phyloP scores from a whole-genome alignment of 2,113 vertebrate genomes.

The Morone chrysops region DNA sequence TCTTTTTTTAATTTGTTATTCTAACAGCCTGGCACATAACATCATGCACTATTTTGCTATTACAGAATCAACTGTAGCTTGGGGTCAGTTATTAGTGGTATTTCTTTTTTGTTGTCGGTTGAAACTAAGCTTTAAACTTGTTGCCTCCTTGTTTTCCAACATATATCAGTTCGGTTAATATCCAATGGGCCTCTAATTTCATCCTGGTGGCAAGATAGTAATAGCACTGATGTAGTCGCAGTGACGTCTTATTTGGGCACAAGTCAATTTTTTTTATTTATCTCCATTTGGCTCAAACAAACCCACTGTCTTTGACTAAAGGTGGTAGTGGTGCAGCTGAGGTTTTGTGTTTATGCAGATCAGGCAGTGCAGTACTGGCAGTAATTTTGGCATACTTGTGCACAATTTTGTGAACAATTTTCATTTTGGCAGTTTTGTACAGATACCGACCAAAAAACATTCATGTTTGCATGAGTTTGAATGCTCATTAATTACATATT shows the following conservation, averaged over 20 bases:
- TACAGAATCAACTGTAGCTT: constrained; percentile 53
- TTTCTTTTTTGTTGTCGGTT: constrained; percentile 48
- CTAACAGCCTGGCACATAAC: constrained; percentile 52
- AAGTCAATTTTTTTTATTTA: constrained; percentile 24
- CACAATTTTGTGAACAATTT: constrained; percentile 49
- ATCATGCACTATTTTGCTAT: constrained; percentile 52
- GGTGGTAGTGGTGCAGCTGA: constrained; percentile 20
- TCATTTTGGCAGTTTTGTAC: constrained; percentile 9
- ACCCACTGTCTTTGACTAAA: constrained; percentile 22
- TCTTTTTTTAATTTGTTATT: constrained; percentile 46
- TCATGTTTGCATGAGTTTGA: constrained; percentile 8
- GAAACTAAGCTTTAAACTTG: constrained; percentile 77
- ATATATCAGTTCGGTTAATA: constrained; percentile 18
- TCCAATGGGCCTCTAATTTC: constrained; percentile 61
- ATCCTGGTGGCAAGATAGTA: constrained; percentile 36
- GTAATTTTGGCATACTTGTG: constrained; percentile 51
- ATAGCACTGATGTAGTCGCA: not conserved
- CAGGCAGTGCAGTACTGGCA: constrained; percentile 29
- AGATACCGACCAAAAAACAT: not conserved
- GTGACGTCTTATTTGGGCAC: constrained; percentile 19
- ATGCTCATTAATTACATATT: not conserved
- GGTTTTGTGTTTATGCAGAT: constrained; percentile 55
- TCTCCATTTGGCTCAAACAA: constrained; percentile 24
- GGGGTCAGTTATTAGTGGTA: constrained; percentile 25
- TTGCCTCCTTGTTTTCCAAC: constrained; percentile 44